phyloP scores from a whole-genome alignment of 1,140 invertebrate species.

The Aricia agestis region DNA sequence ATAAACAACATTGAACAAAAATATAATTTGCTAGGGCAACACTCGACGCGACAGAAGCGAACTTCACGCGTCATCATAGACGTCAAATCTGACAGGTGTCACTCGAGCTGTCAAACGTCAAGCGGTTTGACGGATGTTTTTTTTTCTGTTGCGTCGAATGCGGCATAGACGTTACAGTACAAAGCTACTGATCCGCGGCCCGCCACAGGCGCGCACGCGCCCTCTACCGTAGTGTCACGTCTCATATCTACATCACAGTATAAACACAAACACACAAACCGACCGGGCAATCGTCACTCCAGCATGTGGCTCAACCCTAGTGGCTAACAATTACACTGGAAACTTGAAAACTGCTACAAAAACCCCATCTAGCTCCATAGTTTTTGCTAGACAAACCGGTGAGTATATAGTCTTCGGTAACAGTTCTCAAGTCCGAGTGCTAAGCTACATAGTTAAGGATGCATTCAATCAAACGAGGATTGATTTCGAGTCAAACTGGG shows the following conservation, averaged over 20 bases:
- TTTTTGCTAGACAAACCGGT: no score
- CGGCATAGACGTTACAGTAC: slow-evolving; percentile 36
- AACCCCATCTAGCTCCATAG: no score
- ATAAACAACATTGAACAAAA: slow-evolving; percentile 60
- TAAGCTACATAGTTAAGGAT: not conserved
- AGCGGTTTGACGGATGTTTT: not conserved
- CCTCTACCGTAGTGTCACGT: slow-evolving; percentile 11
- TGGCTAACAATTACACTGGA: slow-evolving; percentile 1
- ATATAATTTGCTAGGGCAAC: slow-evolving; percentile 51
- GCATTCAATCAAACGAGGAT: not conserved
- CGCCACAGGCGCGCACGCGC: slow-evolving; percentile 31
- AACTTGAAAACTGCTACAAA: not conserved
- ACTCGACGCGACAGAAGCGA: not conserved
- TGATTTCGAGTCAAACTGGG: not conserved
- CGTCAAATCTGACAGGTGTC: not conserved
- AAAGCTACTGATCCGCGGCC: slow-evolving; percentile 39
- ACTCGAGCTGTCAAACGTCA: not conserved
- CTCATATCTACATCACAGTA: slow-evolving; percentile 4
- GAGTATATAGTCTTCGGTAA: not conserved
- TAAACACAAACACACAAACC: slow-evolving; percentile 1
- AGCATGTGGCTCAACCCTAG: not conserved
- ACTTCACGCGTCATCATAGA: not conserved
- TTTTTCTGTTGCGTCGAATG: not conserved
- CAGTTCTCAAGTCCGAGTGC: not conserved
- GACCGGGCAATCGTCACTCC: slow-evolving; percentile 1